Percentiles rank a stretch among this genome's conserved stretches.
Conservation (phyloP, 2,888 invertebrate species). For the Congeria kusceri region DNA sequence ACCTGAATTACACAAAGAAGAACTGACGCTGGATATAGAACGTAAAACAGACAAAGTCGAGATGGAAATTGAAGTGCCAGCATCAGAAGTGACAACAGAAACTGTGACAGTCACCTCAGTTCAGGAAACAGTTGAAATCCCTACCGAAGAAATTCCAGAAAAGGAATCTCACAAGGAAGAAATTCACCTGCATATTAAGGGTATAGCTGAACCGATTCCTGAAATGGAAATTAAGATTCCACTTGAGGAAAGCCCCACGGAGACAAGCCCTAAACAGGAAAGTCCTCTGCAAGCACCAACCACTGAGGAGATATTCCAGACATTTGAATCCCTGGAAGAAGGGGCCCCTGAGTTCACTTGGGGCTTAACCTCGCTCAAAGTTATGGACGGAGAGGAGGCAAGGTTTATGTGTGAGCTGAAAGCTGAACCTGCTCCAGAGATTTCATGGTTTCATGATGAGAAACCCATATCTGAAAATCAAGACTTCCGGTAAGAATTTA, state of each 20-base stretch:
- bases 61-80: constrained; percentile 64
- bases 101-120: constrained; percentile 9
- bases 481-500: constrained; percentile 70
- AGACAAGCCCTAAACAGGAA: constrained; percentile 50
- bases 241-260: constrained; percentile 51
- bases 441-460: constrained; percentile 95
- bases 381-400: constrained; percentile 97
- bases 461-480: constrained; percentile 85
- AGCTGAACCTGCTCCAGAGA: constrained; percentile 86
- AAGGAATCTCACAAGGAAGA: constrained; percentile 64
- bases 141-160: constrained; percentile 52
- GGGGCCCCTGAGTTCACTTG: constrained; percentile 92
- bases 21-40: constrained; percentile 70
- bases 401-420: constrained; percentile 86
- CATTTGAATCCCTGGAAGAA: constrained; percentile 84
- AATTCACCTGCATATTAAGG: constrained; percentile 65
- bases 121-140: constrained; percentile 45
- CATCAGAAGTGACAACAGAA: constrained; percentile 43
- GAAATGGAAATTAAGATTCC: constrained; percentile 65
- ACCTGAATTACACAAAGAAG: constrained; percentile 63
- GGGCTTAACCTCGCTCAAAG: constrained; percentile 90
- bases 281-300: constrained; percentile 57
- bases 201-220: constrained; percentile 60
- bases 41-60: constrained; percentile 62
- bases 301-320: constrained; percentile 79